Base-by-base conservation (phyloP, 2,888 invertebrate species). In the Dorcus parallelipipedus region DNA sequence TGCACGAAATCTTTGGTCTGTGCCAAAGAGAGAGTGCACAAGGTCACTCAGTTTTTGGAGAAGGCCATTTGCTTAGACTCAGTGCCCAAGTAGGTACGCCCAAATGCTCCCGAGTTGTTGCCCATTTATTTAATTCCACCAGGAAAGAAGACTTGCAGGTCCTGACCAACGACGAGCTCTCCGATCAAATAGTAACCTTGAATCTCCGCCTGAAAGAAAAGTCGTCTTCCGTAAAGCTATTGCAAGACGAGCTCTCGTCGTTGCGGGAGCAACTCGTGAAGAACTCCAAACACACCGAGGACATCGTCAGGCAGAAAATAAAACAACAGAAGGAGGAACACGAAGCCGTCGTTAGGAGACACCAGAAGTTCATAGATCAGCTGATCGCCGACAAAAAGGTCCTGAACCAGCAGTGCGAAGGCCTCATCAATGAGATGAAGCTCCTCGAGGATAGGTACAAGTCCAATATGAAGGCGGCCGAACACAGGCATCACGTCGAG, bases 311-410 rank as follows among this genome's bases (percentile, higher is more conserved):
- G 17, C 74, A 79, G 3, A 81, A 80, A 59, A 67, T 86, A 54
- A 80, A 81, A 17, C 79, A 82, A 38, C 85, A 87, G 66, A 87
- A 87, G 71, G 82, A 85, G 23, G 91, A 92, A 66, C 90, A 88
- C 68, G 91, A 92, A 69, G 82, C 76, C 2, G 83, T 89, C 1
- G 84, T 93, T 20, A 85, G 87, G 64, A 81, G 93, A 9, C 93
- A 93, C 72, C 93, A 93, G 72, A 88, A 84, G 60, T 92, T 93
- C 65, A 91, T 93, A 49, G 92, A 93, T 71, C 90, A 89, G 80
- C 73, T 93, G 49, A 86, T 93, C 61, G 84, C 85, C 56, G 93
- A 93, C 72, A 93, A 93, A 77, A 89, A 88, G 62, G 83, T 86
- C 0, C 73, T 93, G 14, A 90, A 89, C 67, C 89, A 91, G 62